Conservation (phyloP, 2,797 vertebrate species). For the Rhincodon typus region DNA sequence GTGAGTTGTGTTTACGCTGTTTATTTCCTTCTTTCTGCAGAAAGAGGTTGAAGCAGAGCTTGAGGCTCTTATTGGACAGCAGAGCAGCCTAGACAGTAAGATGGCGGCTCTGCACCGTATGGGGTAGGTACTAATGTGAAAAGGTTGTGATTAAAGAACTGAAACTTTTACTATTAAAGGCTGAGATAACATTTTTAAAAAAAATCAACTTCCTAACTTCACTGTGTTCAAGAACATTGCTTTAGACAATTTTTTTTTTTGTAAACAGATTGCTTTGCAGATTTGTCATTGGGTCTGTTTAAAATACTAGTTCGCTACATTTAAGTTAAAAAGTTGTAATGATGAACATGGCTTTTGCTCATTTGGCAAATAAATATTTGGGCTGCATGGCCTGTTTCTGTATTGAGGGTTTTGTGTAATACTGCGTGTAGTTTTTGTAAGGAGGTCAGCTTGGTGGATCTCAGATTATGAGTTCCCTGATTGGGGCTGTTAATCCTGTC, state of each 20-base stretch:
- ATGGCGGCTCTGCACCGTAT: constrained; percentile 88
- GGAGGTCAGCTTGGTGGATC: no score
- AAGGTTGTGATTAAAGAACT: background rate
- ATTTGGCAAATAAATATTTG: background rate
- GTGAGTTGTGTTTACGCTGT: background rate
- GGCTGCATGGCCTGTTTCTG: background rate
- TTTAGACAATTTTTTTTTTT: background rate
- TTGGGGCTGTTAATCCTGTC: no score
- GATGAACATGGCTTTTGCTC: background rate
- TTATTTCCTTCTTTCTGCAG: constrained; percentile 52
- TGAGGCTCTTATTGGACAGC: constrained; percentile 75
- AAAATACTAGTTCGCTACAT: background rate
- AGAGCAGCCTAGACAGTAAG: constrained; percentile 78
- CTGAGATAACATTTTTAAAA: background rate
- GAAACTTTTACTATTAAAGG: background rate
- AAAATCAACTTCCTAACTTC: background rate
- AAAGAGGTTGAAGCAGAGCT: constrained; percentile 74
- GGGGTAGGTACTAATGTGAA: constrained; percentile 61
- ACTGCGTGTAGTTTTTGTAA: background rate
- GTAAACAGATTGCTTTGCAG: background rate
- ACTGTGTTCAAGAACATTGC: background rate
- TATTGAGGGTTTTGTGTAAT: background rate
- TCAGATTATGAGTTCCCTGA: no score
- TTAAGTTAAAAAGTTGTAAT: background rate
- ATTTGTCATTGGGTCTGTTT: background rate